Percentiles rank a stretch among this genome's conserved stretches.
phyloP scores from a whole-genome alignment of 2,113 vertebrate genomes.

The Gobio gobio region DNA sequence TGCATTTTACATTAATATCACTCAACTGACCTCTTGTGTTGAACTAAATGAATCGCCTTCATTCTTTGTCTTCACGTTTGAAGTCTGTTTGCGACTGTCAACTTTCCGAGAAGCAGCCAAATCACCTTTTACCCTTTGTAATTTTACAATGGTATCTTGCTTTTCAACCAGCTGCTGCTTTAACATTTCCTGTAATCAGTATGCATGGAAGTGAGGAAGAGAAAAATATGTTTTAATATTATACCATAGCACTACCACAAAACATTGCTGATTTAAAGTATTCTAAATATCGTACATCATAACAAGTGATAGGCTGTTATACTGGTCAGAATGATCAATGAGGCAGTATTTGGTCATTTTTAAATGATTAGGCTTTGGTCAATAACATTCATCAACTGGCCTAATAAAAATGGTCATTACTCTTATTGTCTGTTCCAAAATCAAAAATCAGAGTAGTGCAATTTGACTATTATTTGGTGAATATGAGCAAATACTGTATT shows the following conservation, averaged over 20 bases:
- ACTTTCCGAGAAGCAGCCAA: constrained; percentile 78
- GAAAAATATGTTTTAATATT: background rate
- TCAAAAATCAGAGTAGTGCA: background rate
- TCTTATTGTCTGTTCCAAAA: background rate
- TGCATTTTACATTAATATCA: background rate
- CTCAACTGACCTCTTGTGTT: constrained; percentile 59
- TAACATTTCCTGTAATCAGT: constrained; percentile 62
- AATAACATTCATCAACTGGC: background rate
- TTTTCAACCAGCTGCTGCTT: constrained; percentile 73
- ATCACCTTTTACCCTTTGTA: constrained; percentile 78
- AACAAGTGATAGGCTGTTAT: background rate
- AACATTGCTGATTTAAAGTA: background rate
- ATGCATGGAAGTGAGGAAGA: background rate
- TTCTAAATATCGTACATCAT: background rate
- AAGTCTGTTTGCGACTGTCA: constrained; percentile 65
- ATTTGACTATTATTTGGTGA: background rate
- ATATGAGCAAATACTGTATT: background rate
- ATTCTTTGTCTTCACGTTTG: constrained; percentile 56
- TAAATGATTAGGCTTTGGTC: background rate
- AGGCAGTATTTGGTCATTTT: background rate
- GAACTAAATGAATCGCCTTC: constrained; percentile 54
- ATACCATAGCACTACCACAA: background rate
- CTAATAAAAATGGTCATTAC: background rate
- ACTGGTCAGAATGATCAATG: background rate
- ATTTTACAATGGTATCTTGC: constrained; percentile 74